phyloP scores from a whole-genome alignment of 2,888 invertebrate species.

The Lepeophtheirus nordmannii region DNA sequence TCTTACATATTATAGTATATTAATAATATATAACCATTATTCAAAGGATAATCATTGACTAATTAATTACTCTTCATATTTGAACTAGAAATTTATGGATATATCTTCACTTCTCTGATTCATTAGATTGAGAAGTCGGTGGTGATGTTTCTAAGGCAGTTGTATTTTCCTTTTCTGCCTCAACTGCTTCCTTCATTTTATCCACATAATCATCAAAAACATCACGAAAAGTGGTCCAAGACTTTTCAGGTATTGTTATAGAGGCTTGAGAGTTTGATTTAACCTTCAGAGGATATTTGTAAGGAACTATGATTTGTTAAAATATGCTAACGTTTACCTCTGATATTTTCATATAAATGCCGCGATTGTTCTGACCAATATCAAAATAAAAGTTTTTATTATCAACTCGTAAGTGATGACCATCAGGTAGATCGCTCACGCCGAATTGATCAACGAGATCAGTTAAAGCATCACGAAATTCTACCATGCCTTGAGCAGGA shows the following conservation, averaged over 20 bases:
- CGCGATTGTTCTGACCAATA: conserved; percentile 2
- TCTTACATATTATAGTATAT: too few relatives aligned
- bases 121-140: too few relatives aligned
- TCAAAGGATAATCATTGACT: too few relatives aligned
- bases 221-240: conserved; percentile 10
- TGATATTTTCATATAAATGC: conserved; percentile 11
- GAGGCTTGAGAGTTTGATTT: conserved; percentile 38
- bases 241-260: conserved; percentile 15
- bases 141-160: too few relatives aligned
- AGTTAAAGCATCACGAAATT: conserved; percentile 9
- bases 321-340: conserved; percentile 33
- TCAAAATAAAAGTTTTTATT: conserved; percentile 21
- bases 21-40: conserved; percentile 5
- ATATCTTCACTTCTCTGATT: too few relatives aligned
- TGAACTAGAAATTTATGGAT: too few relatives aligned
- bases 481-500: conserved; percentile 33
- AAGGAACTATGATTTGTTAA: too few relatives aligned
- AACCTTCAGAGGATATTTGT: too few relatives aligned
- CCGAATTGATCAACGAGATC: conserved; percentile 23
- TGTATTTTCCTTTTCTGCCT: too few relatives aligned
- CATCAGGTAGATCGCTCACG: neutral
- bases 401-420: conserved; percentile 11
- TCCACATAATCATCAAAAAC: conserved; percentile 16
- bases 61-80: too few relatives aligned
- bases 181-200: conserved; percentile 30